Evolutionary conservation across 2,888 invertebrate genomes (phyloP).

Genomic region (Cryptosula pallasiana): DNA sequence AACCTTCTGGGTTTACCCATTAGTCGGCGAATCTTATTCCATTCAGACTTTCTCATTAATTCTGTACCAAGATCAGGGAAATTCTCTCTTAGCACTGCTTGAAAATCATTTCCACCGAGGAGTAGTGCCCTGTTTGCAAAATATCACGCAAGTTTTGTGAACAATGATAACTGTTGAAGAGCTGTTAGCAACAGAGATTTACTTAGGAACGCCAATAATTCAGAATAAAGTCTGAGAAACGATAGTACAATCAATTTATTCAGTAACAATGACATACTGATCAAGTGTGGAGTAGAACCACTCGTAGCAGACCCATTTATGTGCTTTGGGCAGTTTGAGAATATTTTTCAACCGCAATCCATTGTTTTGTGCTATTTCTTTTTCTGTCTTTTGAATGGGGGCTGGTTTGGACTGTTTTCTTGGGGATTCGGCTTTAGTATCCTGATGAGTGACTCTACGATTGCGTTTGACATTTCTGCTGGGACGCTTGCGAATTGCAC

Average conservation of each 20-base stretch:
- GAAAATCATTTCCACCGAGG: constrained; percentile 92
- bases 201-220: too few relatives aligned
- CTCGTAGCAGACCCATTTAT: constrained; percentile 98
- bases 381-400: neutral
- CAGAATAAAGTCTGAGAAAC: too few relatives aligned
- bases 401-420: neutral
- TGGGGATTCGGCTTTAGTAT: neutral
- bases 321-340: constrained; percentile 93
- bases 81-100: constrained; percentile 83
- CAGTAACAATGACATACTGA: constrained; percentile 56
- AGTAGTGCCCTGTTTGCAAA: constrained; percentile 88
- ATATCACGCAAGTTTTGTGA: too few relatives aligned
- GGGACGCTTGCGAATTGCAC: neutral
- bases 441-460: neutral
- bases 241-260: too few relatives aligned
- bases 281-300: constrained; percentile 99
- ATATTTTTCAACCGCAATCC: constrained; percentile 77
- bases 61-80: constrained; percentile 85
- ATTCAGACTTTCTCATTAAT: constrained; percentile 79
- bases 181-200: too few relatives aligned
- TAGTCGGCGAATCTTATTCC: constrained; percentile 88
- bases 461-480: constrained; percentile 6
- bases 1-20: constrained; percentile 96
- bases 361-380: constrained; percentile 70
- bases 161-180: too few relatives aligned